phyloP scores from a whole-genome alignment of 2,113 vertebrate species.

The Gymnorhina tibicen region DNA sequence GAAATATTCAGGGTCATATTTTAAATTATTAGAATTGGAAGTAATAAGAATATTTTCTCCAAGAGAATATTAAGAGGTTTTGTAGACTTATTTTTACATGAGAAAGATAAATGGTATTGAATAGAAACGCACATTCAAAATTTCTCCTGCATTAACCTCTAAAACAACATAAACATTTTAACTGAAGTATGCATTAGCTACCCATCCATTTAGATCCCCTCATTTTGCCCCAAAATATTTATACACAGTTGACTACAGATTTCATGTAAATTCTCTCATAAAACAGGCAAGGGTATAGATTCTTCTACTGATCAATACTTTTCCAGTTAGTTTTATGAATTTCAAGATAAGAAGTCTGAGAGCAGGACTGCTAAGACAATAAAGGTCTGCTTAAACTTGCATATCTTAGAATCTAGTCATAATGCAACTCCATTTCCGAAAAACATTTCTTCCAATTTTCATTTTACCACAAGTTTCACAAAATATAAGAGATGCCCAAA shows the following conservation, averaged over 20 bases:
- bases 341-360: neutral
- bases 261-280: neutral
- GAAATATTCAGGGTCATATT: neutral
- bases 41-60: neutral
- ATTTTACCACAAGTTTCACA: neutral
- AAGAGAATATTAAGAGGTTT: neutral
- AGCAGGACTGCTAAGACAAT: neutral
- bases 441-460: neutral
- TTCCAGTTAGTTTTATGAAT: neutral
- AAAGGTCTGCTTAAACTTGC: neutral
- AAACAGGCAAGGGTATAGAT: neutral
- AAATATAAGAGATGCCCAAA: neutral
- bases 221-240: neutral
- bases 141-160: neutral
- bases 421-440: neutral
- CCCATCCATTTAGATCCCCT: neutral
- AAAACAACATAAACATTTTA: neutral
- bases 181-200: neutral
- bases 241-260: neutral
- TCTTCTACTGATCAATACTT: neutral
- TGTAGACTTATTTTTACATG: neutral
- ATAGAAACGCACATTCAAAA: neutral
- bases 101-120: neutral
- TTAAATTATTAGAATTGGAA: neutral
- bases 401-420: neutral